These are phyloP conservation scores for Rhagoletis zephyria DNA, from an alignment of 1,140 invertebrate genomes.

Conservation along the genomic window DNA sequence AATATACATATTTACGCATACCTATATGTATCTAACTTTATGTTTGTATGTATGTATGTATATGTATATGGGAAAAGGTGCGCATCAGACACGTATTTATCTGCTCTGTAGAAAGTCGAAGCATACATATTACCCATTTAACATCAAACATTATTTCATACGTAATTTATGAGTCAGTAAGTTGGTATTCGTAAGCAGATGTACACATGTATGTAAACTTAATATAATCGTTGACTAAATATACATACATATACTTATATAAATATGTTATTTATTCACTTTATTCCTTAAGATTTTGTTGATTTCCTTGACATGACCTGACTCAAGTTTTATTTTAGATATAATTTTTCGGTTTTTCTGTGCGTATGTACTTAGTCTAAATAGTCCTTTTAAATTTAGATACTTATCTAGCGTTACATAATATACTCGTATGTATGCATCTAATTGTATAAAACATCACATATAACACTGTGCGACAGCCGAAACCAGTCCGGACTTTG, in stretches of 20 bases:
- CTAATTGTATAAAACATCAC: too few relatives aligned
- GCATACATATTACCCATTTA: background rate
- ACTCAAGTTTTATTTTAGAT: conserved; percentile 17
- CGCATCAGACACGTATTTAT: background rate
- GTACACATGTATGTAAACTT: background rate
- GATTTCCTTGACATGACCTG: background rate
- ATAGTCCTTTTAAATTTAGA: too few relatives aligned
- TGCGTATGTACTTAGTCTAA: too few relatives aligned
- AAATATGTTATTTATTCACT: background rate
- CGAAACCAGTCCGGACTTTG: too few relatives aligned
- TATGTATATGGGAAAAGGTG: background rate
- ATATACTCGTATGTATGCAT: too few relatives aligned
- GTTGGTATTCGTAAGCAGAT: background rate
- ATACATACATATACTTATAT: background rate
- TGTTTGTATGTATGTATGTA: background rate
- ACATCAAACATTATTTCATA: too few relatives aligned
- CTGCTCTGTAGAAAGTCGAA: background rate
- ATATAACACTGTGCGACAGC: too few relatives aligned
- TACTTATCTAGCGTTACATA: too few relatives aligned
- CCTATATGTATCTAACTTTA: too few relatives aligned
- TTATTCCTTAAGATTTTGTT: background rate
- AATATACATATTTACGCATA: too few relatives aligned
- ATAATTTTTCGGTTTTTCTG: too few relatives aligned
- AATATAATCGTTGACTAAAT: background rate
- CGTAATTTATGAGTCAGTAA: background rate